Conservation (phyloP, 2,113 vertebrate genomes). For the Cyprinodon brontotheroides region DNA sequence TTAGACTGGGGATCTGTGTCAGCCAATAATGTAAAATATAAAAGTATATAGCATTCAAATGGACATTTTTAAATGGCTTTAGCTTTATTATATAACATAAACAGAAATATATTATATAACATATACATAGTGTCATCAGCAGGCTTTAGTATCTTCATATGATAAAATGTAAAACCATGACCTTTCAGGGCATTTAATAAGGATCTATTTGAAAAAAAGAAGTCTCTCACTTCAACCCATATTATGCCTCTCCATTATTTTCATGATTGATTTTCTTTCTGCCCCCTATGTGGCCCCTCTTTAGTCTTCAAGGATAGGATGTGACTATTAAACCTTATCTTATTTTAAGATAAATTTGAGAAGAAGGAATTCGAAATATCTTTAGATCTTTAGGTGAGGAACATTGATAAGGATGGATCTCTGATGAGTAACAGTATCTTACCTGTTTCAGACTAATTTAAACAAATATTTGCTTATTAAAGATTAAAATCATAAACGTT, state of each 20-base stretch:
- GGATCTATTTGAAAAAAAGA: slow-evolving; percentile 5
- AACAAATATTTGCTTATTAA: not conserved
- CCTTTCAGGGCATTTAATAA: slow-evolving; percentile 7
- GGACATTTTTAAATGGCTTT: not conserved
- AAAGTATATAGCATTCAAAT: not conserved
- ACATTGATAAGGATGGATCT: not conserved
- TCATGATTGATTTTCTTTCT: slow-evolving; percentile 39
- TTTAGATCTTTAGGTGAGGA: slow-evolving; percentile 9
- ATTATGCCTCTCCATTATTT: slow-evolving; percentile 25
- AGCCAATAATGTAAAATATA: not conserved
- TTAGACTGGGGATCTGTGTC: not conserved
- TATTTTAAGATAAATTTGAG: slow-evolving; percentile 30
- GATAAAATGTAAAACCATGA: slow-evolving; percentile 4
- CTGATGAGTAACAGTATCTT: not conserved
- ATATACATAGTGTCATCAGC: slow-evolving; percentile 12
- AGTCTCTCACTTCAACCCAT: slow-evolving; percentile 16
- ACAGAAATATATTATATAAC: not conserved
- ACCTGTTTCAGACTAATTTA: slow-evolving; percentile 37
- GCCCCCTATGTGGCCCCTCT: not conserved
- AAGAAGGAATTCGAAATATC: slow-evolving; percentile 9
- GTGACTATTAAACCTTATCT: slow-evolving; percentile 17
- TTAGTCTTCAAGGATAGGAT: slow-evolving; percentile 35
- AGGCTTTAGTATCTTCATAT: slow-evolving; percentile 30
- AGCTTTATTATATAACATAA: slow-evolving; percentile 15
- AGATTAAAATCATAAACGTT: not conserved